Evolutionary conservation across 2,888 invertebrate species (phyloP), one percentile per base, ranked within the genome.

Genomic region (Platycnemis pennipes): DNA sequence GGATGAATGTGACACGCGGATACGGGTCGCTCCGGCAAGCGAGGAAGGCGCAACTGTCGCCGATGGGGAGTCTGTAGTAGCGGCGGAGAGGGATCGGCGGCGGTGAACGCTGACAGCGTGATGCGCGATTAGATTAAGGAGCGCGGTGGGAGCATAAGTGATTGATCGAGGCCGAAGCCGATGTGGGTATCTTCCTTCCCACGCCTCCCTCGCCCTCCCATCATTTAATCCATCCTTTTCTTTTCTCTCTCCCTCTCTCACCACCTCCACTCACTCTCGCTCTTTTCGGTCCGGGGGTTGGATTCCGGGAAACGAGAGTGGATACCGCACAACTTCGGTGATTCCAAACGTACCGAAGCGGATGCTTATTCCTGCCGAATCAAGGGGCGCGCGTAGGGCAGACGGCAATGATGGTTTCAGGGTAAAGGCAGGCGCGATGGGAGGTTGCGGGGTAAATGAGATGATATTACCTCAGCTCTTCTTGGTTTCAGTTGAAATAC

Each of bases 101-200:
- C 22, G 31, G 77, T 37, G 77, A 77, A 37, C 37, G 77, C 77
- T 77, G 77, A 37, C 77, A 77, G 77, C 77, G n/a, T n/a, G 77
- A 77, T 77, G 31, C 77, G 77, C 77, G 77, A 77, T 77, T 77
- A 77, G 77, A 77, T 77, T 77, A 77, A 77, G 77, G 77, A 77
- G 31, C 16, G 31, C 31, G 77, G 77, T 31, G 69, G 31, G 69
- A 31, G 26, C 11, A 77, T 77, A 77, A 77, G 77, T 77, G 77
- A 77, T 77, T 77, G 77, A 77, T 77, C 37, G 77, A 77, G 77
- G 77, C 16, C 77, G 31, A 77, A 16, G 31, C 37, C 31, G 77
- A 77, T 11, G 37, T 0, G 31, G 5, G 77, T 11, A 49, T 49
- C 49, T 49, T 49, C 49, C 49, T 49, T 49, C 49, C 77, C 37